Evolutionary conservation across 2,113 vertebrate genomes (phyloP), one percentile per base, ranked within the genome.

Genomic region (Cinclus cinclus): DNA sequence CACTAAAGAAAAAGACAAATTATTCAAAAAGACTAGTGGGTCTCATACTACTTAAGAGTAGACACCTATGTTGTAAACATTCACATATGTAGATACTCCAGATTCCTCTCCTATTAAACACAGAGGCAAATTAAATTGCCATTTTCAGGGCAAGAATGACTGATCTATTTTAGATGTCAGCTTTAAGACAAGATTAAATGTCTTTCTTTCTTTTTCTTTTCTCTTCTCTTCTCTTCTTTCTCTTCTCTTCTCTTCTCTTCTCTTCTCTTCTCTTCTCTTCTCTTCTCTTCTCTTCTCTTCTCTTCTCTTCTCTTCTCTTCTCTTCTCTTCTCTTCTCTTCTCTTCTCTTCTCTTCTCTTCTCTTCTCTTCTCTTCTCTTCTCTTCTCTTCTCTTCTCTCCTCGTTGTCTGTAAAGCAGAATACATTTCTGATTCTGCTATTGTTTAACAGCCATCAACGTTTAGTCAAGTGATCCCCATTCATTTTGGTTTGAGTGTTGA

Each of bases 221-320:
- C 8, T 25, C 8, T 11, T 46, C 28, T 4, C 3, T 9, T 30
- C 13, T 3, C 11, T 28, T 4, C 18, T 42, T 6, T 13, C 35
- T 2, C 11, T 33, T 3, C 5, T 7, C 7, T 46, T 4, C 4
- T 10, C 16, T 18, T 18, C n/a, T 30, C 33, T 7, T 5, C 27
- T 11, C 19, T 2, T 25, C 13, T 8, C 8, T 16, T 3, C 7
- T 44, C 4, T 24, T 6, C 46, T 47, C 20, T 47, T 11, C 20
- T 47, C 20, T 6, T 6, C 20, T 16, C 2, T 10, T 2, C 11
- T 21, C 17, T 2, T 4, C 15, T 22, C 1, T 8, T 23, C 6
- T 17, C 1, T 11, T 2, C 9, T 17, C 17, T 2, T 4, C 15
- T 22, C 1, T 7, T 6, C 24, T 17, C 1, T 11, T 2, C 11